phyloP scores from a whole-genome alignment of 2,113 vertebrate genomes.

The Lanius collurio region DNA sequence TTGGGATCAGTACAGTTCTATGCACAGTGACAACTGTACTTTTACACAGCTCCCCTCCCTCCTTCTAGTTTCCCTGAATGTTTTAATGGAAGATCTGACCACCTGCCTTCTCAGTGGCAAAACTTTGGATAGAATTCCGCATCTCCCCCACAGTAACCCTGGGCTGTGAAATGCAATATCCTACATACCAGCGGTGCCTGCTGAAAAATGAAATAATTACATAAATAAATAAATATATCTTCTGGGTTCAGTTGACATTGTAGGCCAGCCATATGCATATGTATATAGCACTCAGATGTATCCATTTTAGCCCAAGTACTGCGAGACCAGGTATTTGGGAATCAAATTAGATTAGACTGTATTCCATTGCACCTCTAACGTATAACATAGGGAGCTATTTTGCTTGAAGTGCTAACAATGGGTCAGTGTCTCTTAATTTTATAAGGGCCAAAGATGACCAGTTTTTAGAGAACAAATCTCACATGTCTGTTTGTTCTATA shows the following conservation, averaged over 20 bases:
- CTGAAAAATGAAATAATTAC: background rate
- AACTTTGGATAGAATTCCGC: background rate
- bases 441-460: background rate
- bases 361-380: background rate
- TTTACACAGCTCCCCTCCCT: background rate
- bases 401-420: background rate
- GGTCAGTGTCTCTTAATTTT: background rate
- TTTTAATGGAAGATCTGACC: background rate
- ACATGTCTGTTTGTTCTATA: background rate
- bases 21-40: background rate
- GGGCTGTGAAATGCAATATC: background rate
- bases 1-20: background rate
- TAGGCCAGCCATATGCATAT: background rate
- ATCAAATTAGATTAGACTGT: background rate
- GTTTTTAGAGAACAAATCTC: background rate
- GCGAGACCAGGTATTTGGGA: background rate
- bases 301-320: background rate
- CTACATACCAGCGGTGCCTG: background rate
- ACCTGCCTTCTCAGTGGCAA: background rate
- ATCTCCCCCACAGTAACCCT: background rate
- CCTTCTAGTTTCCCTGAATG: background rate
- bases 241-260: background rate
- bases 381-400: background rate
- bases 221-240: background rate
- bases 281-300: background rate